These are phyloP conservation scores for Hydropsyche betteni DNA, from an alignment of 2,888 invertebrate species.

Conservation along the genomic window DNA sequence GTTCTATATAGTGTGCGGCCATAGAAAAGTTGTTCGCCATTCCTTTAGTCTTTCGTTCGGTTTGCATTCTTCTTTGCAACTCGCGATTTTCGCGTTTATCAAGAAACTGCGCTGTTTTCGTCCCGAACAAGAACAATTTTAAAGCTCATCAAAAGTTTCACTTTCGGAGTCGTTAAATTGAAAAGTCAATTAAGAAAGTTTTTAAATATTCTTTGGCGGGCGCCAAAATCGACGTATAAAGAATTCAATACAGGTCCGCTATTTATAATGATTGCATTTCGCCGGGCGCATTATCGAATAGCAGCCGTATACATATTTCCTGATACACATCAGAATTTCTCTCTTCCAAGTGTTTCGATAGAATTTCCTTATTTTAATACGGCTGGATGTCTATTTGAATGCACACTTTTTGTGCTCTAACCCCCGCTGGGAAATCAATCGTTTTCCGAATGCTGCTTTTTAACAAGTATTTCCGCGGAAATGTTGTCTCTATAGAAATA, in stretches of 20 bases:
- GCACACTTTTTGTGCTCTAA: too few relatives aligned
- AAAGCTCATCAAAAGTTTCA: slow-evolving; percentile 32
- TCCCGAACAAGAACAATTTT: slow-evolving; percentile 15
- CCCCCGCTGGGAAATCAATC: too few relatives aligned
- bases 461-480: too few relatives aligned
- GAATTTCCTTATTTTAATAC: too few relatives aligned
- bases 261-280: slow-evolving; percentile 10
- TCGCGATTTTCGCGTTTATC: slow-evolving; percentile 29
- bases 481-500: too few relatives aligned
- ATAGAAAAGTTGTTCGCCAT: slow-evolving; percentile 3
- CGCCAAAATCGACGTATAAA: slow-evolving; percentile 16
- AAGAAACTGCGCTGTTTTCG: slow-evolving; percentile 14
- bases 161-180: slow-evolving; percentile 29
- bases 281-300: background rate
- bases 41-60: background rate
- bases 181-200: slow-evolving; percentile 31
- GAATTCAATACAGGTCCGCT: slow-evolving; percentile 17
- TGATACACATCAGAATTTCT: too few relatives aligned
- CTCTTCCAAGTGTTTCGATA: too few relatives aligned
- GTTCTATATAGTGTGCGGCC: slow-evolving; percentile 14
- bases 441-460: too few relatives aligned
- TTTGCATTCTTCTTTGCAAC: slow-evolving; percentile 29
- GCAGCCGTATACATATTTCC: too few relatives aligned
- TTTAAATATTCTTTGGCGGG: slow-evolving; percentile 27
- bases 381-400: too few relatives aligned